Percentiles rank a stretch among this genome's conserved stretches.
phyloP scores from a whole-genome alignment of 2,113 vertebrate genomes.

The Orientallactaga bullata region DNA sequence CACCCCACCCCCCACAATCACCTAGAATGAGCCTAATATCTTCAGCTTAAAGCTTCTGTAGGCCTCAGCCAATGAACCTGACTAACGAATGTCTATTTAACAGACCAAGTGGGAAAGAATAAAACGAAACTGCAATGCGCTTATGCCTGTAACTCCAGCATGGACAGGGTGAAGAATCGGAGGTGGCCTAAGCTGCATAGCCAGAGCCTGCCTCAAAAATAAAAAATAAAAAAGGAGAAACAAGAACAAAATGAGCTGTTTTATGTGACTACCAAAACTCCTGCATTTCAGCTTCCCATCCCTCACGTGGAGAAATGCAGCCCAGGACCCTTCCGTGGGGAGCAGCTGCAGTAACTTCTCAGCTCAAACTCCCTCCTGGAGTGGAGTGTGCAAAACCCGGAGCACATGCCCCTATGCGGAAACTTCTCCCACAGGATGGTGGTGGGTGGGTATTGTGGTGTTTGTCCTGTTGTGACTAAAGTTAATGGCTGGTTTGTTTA shows the following conservation, averaged over 20 bases:
- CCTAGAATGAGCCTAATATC: constrained; percentile 75
- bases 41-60: constrained; percentile 75
- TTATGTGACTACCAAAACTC: constrained; percentile 48
- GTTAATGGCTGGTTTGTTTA: neutral
- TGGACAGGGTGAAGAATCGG: neutral
- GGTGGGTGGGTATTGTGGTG: neutral
- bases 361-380: neutral
- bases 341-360: neutral
- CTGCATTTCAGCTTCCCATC: constrained; percentile 63
- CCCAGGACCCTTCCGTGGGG: neutral
- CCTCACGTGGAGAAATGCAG: neutral
- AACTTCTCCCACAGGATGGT: neutral
- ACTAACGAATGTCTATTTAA: constrained; percentile 71
- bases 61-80: constrained; percentile 65
- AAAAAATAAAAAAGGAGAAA: too few species aligned
- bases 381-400: neutral
- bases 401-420: accelerated
- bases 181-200: neutral
- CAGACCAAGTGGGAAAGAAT: constrained; percentile 69
- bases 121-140: neutral
- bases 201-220: too few species aligned
- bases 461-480: constrained; percentile 11
- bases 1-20: constrained; percentile 57
- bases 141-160: neutral
- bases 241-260: neutral